These are phyloP conservation scores for Fragum whitleyi DNA, from an alignment of 2,888 invertebrate genomes.

Conservation along the genomic window DNA sequence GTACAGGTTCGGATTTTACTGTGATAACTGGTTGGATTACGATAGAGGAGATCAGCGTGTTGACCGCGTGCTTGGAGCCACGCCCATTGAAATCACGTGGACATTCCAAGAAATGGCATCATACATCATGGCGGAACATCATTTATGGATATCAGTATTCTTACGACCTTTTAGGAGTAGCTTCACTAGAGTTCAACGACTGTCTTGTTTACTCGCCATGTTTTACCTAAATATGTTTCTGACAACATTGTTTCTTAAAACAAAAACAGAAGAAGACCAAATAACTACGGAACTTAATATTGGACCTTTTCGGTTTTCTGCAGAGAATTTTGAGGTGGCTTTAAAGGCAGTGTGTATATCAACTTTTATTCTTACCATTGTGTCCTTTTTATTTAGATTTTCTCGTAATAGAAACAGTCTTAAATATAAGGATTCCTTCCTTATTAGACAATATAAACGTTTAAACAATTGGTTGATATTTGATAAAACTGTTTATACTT, in stretches of 20 bases:
- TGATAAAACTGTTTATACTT: slow-evolving; percentile 44
- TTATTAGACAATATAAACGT: slow-evolving; percentile 36
- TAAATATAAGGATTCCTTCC: not conserved
- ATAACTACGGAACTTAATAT: not conserved
- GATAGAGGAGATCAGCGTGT: slow-evolving; percentile 85
- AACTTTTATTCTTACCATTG: slow-evolving; percentile 80
- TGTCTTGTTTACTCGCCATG: slow-evolving; percentile 74
- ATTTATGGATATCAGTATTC: slow-evolving; percentile 86
- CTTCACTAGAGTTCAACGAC: slow-evolving; percentile 83
- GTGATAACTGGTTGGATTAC: slow-evolving; percentile 84
- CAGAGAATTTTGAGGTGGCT: slow-evolving; percentile 67
- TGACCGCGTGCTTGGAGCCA: slow-evolving; percentile 84
- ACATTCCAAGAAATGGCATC: slow-evolving; percentile 84
- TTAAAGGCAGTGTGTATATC: slow-evolving; percentile 76
- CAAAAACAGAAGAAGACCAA: slow-evolving; percentile 39
- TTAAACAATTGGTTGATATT: slow-evolving; percentile 45
- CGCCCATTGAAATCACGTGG: slow-evolving; percentile 82
- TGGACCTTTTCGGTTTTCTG: slow-evolving; percentile 68
- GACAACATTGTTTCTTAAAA: slow-evolving; percentile 70
- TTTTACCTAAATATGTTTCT: slow-evolving; percentile 76
- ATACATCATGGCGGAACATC: slow-evolving; percentile 84
- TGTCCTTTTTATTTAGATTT: slow-evolving; percentile 74
- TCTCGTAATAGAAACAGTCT: slow-evolving; percentile 2
- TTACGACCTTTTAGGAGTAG: slow-evolving; percentile 84
- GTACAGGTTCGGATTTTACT: slow-evolving; percentile 79